Evolutionary conservation across 2,888 invertebrate genomes (phyloP).

Genomic region (Quadriops clusia): DNA sequence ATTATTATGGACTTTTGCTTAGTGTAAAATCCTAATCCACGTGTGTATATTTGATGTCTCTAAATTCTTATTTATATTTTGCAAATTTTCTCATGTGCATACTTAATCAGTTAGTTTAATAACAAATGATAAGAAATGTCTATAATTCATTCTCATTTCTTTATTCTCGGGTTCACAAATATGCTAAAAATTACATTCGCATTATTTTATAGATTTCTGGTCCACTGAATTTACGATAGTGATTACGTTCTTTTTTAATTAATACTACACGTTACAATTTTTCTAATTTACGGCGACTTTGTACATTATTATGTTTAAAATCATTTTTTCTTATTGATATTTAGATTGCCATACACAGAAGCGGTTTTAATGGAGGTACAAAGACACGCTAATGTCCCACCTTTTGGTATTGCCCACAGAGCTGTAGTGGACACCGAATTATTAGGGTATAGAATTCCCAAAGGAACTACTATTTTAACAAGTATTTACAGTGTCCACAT

Average conservation of each 20-base stretch:
- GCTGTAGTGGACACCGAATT: conserved; percentile 35
- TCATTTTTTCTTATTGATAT: no score
- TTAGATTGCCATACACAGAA: conserved; percentile 35
- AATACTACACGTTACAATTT: no score
- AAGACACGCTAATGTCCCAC: conserved; percentile 39
- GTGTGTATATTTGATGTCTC: no score
- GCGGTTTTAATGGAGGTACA: conserved; percentile 42
- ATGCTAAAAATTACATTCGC: no score
- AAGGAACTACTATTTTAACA: conserved; percentile 45
- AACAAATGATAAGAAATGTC: neutral
- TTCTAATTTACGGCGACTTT: no score
- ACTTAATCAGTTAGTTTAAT: neutral
- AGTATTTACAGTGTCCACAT: conserved; percentile 51
- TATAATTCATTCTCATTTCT: no score
- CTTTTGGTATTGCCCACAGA: conserved; percentile 43
- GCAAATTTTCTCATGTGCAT: neutral
- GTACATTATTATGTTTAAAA: no score
- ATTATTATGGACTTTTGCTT: conserved; percentile 1
- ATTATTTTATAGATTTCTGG: no score
- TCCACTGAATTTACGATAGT: no score
- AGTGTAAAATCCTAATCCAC: neutral
- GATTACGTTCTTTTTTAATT: no score
- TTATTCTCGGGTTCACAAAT: no score
- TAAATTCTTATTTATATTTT: conserved; percentile 1
- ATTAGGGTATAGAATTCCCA: conserved; percentile 39